phyloP scores from a whole-genome alignment of 1,140 invertebrate genomes.

The Epicauta chinensis region DNA sequence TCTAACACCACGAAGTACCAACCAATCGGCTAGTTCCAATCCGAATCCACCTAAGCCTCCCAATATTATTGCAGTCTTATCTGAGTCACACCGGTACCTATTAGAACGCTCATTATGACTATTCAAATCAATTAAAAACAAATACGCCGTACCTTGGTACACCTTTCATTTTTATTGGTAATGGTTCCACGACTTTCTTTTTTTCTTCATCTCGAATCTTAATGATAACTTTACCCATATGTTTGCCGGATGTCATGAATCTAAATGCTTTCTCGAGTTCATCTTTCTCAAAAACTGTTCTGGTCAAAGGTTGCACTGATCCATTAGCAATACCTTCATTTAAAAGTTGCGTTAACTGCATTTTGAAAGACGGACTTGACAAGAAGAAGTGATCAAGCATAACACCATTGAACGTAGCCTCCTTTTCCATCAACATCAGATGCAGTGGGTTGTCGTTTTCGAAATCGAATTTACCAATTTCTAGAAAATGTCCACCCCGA shows the following conservation, averaged over 20 bases:
- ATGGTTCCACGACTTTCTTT: conserved; percentile 45
- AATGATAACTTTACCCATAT: no score
- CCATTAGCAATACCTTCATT: conserved; percentile 76
- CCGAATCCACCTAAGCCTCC: conserved; percentile 88
- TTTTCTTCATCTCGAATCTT: conserved; percentile 67
- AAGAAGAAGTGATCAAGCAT: conserved; percentile 70
- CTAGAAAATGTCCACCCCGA: conserved; percentile 58
- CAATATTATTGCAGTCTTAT: conserved; percentile 52
- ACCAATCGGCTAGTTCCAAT: no score
- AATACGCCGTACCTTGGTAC: no score
- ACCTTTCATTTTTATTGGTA: not conserved
- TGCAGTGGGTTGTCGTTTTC: conserved; percentile 57
- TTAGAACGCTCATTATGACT: no score
- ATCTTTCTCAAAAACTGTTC: conserved; percentile 57
- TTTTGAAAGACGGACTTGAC: conserved; percentile 52
- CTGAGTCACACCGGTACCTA: conserved; percentile 40
- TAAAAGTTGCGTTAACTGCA: conserved; percentile 50
- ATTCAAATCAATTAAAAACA: no score
- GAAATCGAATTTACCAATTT: no score
- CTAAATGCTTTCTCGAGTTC: conserved; percentile 62
- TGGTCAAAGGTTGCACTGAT: conserved; percentile 75
- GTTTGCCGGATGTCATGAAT: conserved; percentile 78
- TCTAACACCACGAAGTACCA: conserved; percentile 70
- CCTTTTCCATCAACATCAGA: conserved; percentile 73
- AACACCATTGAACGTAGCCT: conserved; percentile 82